Conservation (phyloP, 1,140 invertebrate species). For the Ctenoplectra terminalis region DNA sequence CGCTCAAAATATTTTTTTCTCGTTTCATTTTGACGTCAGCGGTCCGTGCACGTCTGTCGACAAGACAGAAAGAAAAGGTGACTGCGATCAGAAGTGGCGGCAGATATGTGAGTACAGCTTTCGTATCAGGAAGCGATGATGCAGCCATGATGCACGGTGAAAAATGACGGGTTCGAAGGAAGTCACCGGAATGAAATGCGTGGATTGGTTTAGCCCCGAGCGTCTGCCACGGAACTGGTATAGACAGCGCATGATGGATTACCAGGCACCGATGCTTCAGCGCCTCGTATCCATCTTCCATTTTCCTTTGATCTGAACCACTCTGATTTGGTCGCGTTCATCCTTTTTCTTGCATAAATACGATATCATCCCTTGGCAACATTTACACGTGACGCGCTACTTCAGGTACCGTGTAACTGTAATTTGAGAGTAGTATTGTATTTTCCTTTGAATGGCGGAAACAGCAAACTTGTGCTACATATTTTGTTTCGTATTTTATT, state of each 20-base stretch:
- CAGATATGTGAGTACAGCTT: conserved; percentile 35
- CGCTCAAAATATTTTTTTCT: not conserved
- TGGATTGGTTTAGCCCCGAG: conserved; percentile 81
- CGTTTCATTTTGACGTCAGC: not conserved
- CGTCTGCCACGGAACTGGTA: conserved; percentile 72
- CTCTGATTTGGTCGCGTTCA: conserved; percentile 10
- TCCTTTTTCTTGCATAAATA: conserved; percentile 18
- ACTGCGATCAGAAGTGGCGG: conserved; percentile 46
- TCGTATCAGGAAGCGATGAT: conserved; percentile 78
- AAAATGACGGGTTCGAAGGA: conserved; percentile 79
- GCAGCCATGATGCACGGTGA: conserved; percentile 75
- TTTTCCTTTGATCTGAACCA: conserved; percentile 50
- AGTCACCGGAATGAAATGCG: conserved; percentile 81
- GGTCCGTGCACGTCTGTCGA: conserved; percentile 5
- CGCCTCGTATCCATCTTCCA: conserved; percentile 60
- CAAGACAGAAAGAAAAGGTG: conserved; percentile 18
- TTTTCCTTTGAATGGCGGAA: not conserved
- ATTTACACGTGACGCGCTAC: not conserved
- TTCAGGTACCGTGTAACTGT: not conserved
- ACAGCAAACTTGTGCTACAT: too few species aligned
- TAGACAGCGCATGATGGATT: conserved; percentile 82
- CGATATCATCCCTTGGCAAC: conserved; percentile 25
- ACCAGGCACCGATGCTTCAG: conserved; percentile 62
- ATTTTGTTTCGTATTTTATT: too few species aligned
- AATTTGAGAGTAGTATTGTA: not conserved